Percentiles rank a stretch among this genome's conserved stretches.
phyloP scores from a whole-genome alignment of 2,797 vertebrate species.

The Coregonus suidteri region DNA sequence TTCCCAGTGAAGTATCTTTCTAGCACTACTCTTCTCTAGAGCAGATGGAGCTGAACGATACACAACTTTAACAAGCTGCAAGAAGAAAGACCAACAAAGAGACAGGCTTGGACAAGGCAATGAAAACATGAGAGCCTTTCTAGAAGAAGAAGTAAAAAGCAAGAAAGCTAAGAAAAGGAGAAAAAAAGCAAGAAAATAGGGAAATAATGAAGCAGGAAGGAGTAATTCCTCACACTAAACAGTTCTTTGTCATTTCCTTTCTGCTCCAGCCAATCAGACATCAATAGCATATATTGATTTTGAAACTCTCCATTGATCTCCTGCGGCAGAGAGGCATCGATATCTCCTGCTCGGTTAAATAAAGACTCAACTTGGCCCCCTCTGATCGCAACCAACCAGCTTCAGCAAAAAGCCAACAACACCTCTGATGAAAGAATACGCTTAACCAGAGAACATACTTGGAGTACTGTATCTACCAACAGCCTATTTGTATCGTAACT shows the following conservation, averaged over 20 bases:
- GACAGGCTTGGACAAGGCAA: conserved; percentile 7
- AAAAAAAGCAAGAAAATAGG: conserved; percentile 3
- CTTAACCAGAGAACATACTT: conserved; percentile 28
- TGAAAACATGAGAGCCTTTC: conserved; percentile 11
- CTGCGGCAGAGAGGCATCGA: conserved; percentile 64
- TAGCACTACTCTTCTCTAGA: background rate
- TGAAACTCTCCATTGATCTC: conserved; percentile 78
- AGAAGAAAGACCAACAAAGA: conserved; percentile 19
- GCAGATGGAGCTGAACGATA: conserved; percentile 9
- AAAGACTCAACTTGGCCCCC: conserved; percentile 59
- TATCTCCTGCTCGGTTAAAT: conserved; percentile 72
- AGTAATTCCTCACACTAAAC: conserved; percentile 62
- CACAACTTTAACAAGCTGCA: conserved; percentile 16
- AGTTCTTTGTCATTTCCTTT: conserved; percentile 65
- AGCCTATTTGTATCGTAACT: conserved; percentile 29
- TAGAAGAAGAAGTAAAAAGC: conserved; percentile 14
- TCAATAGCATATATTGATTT: conserved; percentile 76
- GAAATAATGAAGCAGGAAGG: conserved; percentile 18
- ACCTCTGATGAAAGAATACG: conserved; percentile 48
- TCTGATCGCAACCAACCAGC: conserved; percentile 41
- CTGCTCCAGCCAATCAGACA: conserved; percentile 68
- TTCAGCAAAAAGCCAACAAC: conserved; percentile 54
- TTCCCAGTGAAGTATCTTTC: background rate
- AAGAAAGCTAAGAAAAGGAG: conserved; percentile 1
- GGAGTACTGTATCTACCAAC: conserved; percentile 8